Percentiles rank a stretch among this genome's conserved stretches.
Conservation (phyloP, 2,797 vertebrate genomes). For the Phaenicophaeus curvirostris region DNA sequence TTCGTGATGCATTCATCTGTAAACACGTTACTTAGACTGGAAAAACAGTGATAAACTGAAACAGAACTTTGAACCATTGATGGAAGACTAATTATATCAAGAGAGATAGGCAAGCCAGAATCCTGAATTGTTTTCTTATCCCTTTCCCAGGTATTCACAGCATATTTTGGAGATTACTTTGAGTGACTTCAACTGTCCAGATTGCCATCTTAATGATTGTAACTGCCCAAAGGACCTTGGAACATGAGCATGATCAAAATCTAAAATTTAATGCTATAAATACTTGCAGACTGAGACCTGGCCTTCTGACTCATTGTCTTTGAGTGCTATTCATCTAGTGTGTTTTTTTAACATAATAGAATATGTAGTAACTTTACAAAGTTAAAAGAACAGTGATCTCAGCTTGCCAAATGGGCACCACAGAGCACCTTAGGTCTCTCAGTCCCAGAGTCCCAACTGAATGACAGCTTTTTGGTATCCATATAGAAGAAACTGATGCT, state of each 20-base stretch:
- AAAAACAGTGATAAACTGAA: slow-evolving; percentile 28
- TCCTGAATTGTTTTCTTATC: not conserved
- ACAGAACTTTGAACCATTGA: not conserved
- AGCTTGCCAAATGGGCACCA: not conserved
- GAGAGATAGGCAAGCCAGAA: not conserved
- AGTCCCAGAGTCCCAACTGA: not conserved
- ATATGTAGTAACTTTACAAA: not conserved
- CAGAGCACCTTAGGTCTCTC: not conserved
- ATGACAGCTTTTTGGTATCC: not conserved
- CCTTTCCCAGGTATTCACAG: not conserved
- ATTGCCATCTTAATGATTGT: not conserved
- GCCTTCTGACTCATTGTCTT: not conserved
- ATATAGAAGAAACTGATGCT: not conserved
- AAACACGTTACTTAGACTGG: slow-evolving; percentile 4
- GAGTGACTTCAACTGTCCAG: not conserved
- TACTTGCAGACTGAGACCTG: not conserved
- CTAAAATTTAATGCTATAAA: not conserved
- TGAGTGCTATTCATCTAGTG: not conserved
- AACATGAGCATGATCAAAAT: not conserved
- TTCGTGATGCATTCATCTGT: not conserved
- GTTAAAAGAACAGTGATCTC: not conserved
- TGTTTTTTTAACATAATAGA: not conserved
- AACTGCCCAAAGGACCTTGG: not conserved
- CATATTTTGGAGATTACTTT: not conserved
- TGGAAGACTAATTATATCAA: not conserved